Percentiles rank a stretch among this genome's conserved stretches.
These are phyloP conservation scores for Notamacropus eugenii DNA, from an alignment of 2,797 vertebrate genomes.

Conservation along the genomic window DNA sequence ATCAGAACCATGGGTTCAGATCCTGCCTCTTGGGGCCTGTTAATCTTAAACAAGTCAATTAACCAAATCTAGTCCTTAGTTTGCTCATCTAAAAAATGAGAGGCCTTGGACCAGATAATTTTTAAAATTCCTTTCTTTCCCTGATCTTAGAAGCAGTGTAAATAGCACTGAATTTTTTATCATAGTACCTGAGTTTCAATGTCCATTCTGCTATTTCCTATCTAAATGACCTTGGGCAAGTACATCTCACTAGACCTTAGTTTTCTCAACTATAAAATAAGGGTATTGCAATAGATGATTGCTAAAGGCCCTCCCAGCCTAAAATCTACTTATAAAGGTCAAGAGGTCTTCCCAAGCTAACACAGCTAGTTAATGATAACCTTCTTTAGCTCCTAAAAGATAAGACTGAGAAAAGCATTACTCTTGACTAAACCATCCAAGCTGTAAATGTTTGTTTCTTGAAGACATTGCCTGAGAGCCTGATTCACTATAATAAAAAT, in stretches of 20 bases:
- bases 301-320: background rate
- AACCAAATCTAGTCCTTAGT: background rate
- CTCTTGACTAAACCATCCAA: conserved; percentile 49
- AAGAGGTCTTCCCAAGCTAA: background rate
- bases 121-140: background rate
- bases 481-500: conserved; percentile 65
- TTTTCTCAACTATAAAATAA: background rate
- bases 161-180: background rate
- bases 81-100: background rate
- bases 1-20: background rate
- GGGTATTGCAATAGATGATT: background rate
- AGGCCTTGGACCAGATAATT: background rate
- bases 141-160: background rate
- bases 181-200: background rate
- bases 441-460: conserved; percentile 59
- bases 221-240: background rate
- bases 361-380: conserved; percentile 15
- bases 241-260: background rate
- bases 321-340: background rate
- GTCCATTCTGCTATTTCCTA: background rate
- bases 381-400: conserved; percentile 48
- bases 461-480: conserved; percentile 51
- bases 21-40: background rate
- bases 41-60: background rate
- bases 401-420: background rate